Conservation (phyloP, 2,113 vertebrate genomes). For the Larimichthys crocea region DNA sequence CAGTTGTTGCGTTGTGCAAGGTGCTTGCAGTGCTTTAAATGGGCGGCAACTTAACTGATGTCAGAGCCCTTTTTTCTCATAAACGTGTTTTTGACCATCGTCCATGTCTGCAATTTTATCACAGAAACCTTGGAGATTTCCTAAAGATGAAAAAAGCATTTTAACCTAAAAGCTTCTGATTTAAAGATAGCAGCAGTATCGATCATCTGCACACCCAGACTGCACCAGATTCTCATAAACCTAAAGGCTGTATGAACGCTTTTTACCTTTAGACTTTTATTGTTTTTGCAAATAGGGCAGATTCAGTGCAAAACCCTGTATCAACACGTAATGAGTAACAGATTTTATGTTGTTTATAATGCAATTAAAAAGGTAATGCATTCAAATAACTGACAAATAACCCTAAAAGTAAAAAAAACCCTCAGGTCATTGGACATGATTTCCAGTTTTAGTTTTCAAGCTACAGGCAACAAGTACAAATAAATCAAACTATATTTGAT, state of each 20-base stretch:
- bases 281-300: neutral
- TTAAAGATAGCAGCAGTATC: neutral
- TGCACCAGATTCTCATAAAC: neutral
- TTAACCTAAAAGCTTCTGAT: constrained; percentile 3
- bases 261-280: too few relatives aligned
- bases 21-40: constrained; percentile 25
- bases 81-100: constrained; percentile 13
- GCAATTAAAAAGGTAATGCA: neutral
- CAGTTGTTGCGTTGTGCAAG: constrained; percentile 33
- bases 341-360: neutral
- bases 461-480: neutral
- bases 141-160: neutral
- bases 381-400: neutral
- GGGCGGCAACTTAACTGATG: constrained; percentile 12
- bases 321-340: neutral
- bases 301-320: neutral
- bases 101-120: constrained; percentile 27
- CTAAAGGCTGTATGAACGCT: neutral
- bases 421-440: too few relatives aligned
- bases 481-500: neutral
- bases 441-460: too few relatives aligned
- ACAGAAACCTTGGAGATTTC: constrained; percentile 13
- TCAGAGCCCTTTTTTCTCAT: constrained; percentile 5
- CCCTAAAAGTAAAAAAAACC: neutral
- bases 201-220: neutral